Conservation (phyloP, 2,113 vertebrate genomes). For the Copsychus sechellarum region DNA sequence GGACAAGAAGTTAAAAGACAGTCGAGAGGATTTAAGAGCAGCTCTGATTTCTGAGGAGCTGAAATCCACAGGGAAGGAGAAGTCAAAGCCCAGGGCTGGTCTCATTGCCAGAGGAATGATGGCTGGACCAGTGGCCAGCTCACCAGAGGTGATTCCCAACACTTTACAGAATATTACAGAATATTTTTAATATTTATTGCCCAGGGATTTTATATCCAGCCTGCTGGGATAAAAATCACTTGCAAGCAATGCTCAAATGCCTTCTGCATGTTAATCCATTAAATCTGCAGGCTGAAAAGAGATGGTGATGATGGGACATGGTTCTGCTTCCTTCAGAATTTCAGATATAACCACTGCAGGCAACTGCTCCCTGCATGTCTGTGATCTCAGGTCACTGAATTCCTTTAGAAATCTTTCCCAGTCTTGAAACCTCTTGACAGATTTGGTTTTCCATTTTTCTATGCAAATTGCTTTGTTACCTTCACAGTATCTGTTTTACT, state of each 20-base stretch:
- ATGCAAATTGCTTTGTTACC: neutral
- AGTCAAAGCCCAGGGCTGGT: conserved; percentile 68
- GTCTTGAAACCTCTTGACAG: neutral
- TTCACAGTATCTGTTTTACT: neutral
- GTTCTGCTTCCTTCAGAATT: neutral
- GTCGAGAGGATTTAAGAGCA: conserved; percentile 15
- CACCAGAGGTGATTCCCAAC: conserved; percentile 73
- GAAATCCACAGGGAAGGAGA: conserved; percentile 66
- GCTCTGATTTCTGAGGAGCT: conserved; percentile 17
- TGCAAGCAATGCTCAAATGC: neutral
- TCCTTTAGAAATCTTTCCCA: neutral
- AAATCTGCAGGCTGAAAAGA: neutral
- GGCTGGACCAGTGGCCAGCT: conserved; percentile 78
- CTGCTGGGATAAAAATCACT: neutral
- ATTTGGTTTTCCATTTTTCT: neutral
- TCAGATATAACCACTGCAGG: neutral
- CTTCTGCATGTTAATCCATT: neutral
- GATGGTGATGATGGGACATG: neutral
- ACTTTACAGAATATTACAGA: neutral
- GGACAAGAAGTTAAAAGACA: conserved; percentile 43
- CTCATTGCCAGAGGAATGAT: conserved; percentile 82
- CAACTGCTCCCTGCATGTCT: neutral
- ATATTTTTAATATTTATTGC: too few relatives aligned
- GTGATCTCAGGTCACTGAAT: neutral
- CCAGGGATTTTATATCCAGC: neutral